Conservation (phyloP, 1,140 invertebrate genomes). For the Halyomorpha halys region DNA sequence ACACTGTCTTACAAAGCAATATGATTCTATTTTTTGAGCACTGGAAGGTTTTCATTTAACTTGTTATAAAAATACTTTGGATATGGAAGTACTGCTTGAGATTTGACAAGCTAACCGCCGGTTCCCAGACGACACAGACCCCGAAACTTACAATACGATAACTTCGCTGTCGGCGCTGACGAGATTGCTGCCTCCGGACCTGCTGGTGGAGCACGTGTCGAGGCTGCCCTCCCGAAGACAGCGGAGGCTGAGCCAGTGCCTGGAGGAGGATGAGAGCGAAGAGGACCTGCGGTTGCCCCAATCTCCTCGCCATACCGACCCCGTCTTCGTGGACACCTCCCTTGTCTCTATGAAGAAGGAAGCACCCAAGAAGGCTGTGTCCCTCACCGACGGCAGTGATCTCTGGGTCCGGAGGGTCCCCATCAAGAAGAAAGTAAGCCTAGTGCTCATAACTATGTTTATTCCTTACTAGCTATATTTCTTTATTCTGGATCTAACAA, state of each 20-base stretch:
- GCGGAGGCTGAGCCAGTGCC: constrained; percentile 11
- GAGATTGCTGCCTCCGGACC: not conserved
- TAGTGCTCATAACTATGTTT: not conserved
- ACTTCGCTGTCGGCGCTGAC: constrained; percentile 11
- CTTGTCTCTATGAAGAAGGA: constrained; percentile 14
- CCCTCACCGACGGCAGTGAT: constrained; percentile 4
- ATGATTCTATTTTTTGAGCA: too few species aligned
- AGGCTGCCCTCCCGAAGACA: not conserved
- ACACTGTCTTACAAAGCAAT: too few species aligned
- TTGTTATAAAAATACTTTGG: too few species aligned
- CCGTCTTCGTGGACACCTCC: constrained; percentile 23
- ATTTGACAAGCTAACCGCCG: not conserved
- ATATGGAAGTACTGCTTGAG: too few species aligned
- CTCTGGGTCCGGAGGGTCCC: constrained; percentile 13
- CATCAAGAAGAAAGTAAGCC: constrained; percentile 9
- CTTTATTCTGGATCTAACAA: too few species aligned
- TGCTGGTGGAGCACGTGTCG: not conserved
- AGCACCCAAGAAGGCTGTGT: constrained; percentile 9
- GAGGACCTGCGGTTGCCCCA: not conserved
- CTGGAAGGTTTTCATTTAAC: too few species aligned
- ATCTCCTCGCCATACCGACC: constrained; percentile 12
- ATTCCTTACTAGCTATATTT: constrained; percentile 1
- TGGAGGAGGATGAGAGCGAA: constrained; percentile 11
- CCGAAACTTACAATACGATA: constrained; percentile 10
- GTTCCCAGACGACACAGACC: constrained; percentile 3